Evolutionary conservation across 92 coral and sea anemone genomes (phyloP).

Genomic region (Epizoanthus ramosus): DNA sequence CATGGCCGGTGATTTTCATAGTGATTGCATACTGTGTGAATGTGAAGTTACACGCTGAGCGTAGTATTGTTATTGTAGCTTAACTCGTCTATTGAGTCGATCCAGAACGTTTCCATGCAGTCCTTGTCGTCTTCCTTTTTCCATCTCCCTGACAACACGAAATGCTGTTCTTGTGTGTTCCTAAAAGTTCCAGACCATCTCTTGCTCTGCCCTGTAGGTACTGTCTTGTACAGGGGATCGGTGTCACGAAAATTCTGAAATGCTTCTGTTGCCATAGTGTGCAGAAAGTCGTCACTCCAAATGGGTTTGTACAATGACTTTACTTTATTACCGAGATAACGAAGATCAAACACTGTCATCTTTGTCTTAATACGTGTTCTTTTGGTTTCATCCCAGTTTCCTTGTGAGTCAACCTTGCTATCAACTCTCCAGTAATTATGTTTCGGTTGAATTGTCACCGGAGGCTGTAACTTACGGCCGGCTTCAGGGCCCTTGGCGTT

Average conservation of each 20-base stretch:
- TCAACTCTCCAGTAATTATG: neutral
- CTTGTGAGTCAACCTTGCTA: neutral
- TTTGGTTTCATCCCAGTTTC: neutral
- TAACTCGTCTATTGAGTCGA: neutral
- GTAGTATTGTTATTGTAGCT: neutral
- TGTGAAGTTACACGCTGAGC: neutral
- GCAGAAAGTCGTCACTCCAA: neutral
- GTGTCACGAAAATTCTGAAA: neutral
- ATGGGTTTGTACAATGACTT: constrained; percentile 17
- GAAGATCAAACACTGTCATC: neutral
- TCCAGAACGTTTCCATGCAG: constrained; percentile 4
- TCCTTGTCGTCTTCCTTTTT: neutral
- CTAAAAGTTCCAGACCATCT: constrained; percentile 5
- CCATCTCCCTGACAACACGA: neutral
- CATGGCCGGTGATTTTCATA: too few relatives aligned
- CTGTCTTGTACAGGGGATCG: neutral
- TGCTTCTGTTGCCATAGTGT: neutral
- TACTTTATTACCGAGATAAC: neutral
- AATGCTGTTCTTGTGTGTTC: neutral
- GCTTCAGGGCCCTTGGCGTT: neutral
- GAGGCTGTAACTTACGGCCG: neutral
- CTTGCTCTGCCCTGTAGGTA: neutral
- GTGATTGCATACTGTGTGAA: too few relatives aligned
- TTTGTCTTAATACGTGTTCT: too few relatives aligned
- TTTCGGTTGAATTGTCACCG: neutral